Conservation (phyloP, 2,113 vertebrate genomes). For the Loxodonta africana region DNA sequence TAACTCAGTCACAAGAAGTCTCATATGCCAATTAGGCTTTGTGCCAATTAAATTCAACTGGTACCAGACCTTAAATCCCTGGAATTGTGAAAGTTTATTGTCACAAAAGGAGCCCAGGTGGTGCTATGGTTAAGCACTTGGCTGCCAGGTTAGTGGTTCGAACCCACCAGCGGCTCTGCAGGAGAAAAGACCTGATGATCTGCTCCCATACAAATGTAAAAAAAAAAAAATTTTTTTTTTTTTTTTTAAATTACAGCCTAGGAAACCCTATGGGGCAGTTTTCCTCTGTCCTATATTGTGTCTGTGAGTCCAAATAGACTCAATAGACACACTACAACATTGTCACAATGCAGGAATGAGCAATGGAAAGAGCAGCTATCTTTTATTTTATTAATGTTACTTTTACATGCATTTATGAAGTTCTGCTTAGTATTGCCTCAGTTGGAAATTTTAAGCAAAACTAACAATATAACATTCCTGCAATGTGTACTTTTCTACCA, state of each 20-base stretch:
- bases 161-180: not conserved
- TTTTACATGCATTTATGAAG: not conserved
- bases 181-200: not conserved
- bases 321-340: not conserved
- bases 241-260: not conserved
- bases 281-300: not conserved
- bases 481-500: not conserved
- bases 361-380: slow-evolving; percentile 47
- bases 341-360: not conserved
- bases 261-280: not conserved
- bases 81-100: slow-evolving; percentile 34
- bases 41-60: slow-evolving; percentile 45
- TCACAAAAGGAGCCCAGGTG: not conserved
- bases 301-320: not conserved
- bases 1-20: slow-evolving; percentile 12
- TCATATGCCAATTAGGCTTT: slow-evolving; percentile 41
- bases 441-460: slow-evolving; percentile 36
- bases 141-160: not conserved
- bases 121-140: not conserved
- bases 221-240: too few species aligned
- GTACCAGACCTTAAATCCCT: slow-evolving; percentile 41
- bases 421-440: slow-evolving; percentile 44
- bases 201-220: not conserved
- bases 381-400: slow-evolving; percentile 39
- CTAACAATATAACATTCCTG: not conserved